Evolutionary conservation across 2,113 vertebrate genomes (phyloP).

Genomic region (Lepus timidus): DNA sequence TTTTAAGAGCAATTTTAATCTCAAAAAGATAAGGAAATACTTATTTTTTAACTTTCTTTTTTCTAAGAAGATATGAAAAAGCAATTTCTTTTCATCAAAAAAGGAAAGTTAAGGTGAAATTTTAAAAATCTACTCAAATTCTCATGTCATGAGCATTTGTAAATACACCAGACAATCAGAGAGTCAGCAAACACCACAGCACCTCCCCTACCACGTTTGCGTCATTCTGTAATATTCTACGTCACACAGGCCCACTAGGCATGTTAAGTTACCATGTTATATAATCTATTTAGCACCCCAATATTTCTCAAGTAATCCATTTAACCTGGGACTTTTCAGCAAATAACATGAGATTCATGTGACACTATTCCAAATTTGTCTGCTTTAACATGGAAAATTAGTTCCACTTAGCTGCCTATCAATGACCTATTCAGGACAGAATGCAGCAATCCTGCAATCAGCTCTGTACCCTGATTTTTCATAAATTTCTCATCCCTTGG

Average conservation of each 20-base stretch:
- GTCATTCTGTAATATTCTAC: background rate
- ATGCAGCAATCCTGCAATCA: constrained; percentile 88
- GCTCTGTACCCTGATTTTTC: constrained; percentile 87
- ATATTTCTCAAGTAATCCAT: constrained; percentile 78
- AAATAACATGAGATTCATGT: constrained; percentile 89
- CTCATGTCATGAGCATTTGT: background rate
- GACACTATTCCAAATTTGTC: constrained; percentile 90
- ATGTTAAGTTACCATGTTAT: constrained; percentile 65
- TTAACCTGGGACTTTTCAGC: constrained; percentile 89
- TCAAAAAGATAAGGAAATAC: constrained; percentile 56
- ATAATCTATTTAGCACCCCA: constrained; percentile 63
- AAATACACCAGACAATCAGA: background rate
- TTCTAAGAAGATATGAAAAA: background rate
- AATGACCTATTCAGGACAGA: constrained; percentile 95
- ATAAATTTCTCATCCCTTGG: constrained; percentile 86
- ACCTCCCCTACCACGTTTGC: background rate
- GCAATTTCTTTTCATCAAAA: constrained; percentile 34
- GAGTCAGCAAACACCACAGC: background rate
- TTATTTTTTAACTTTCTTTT: constrained; percentile 55
- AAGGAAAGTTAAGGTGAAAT: background rate
- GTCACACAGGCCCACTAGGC: background rate
- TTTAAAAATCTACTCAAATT: constrained; percentile 13
- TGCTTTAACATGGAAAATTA: constrained; percentile 94
- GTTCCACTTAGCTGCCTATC: constrained; percentile 95
- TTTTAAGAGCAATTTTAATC: constrained; percentile 36